Evolutionary conservation across 2,888 invertebrate species (phyloP).

Genomic region (Calephelis perditalis): DNA sequence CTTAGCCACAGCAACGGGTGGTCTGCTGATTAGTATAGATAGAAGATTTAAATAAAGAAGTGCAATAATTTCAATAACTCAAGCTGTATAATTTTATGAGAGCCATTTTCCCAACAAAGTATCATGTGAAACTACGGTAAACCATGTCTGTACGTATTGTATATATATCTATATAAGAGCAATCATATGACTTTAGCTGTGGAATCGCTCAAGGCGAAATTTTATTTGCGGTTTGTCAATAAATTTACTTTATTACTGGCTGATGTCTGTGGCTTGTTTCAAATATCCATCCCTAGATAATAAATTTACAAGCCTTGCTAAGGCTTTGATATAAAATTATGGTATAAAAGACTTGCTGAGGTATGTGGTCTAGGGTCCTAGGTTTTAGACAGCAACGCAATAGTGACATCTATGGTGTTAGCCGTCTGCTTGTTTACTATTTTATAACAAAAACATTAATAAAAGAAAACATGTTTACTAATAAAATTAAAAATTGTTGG

Average conservation of each 20-base stretch:
- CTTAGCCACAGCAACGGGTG: too few relatives aligned
- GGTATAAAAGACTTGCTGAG: too few relatives aligned
- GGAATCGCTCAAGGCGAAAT: slow-evolving; percentile 42
- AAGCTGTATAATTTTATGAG: not conserved
- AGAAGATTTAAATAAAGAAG: too few relatives aligned
- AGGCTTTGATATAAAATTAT: not conserved
- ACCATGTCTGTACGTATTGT: slow-evolving; percentile 2
- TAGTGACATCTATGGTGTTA: too few relatives aligned
- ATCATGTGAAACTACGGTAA: slow-evolving; percentile 9
- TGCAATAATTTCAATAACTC: too few relatives aligned
- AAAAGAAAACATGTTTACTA: too few relatives aligned
- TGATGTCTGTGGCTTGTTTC: slow-evolving; percentile 31
- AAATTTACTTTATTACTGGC: slow-evolving; percentile 54
- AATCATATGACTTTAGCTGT: slow-evolving; percentile 24
- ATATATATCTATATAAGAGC: slow-evolving; percentile 11
- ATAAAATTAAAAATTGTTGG: too few relatives aligned
- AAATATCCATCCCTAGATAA: slow-evolving; percentile 27
- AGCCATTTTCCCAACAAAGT: not conserved
- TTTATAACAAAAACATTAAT: too few relatives aligned
- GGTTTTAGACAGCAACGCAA: too few relatives aligned
- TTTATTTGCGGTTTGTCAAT: slow-evolving; percentile 68
- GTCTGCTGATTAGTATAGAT: too few relatives aligned
- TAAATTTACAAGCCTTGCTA: slow-evolving; percentile 22
- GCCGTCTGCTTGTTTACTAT: too few relatives aligned
- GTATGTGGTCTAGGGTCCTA: too few relatives aligned